phyloP scores from a whole-genome alignment of 2,888 invertebrate species.

The Latrodectus elegans region DNA sequence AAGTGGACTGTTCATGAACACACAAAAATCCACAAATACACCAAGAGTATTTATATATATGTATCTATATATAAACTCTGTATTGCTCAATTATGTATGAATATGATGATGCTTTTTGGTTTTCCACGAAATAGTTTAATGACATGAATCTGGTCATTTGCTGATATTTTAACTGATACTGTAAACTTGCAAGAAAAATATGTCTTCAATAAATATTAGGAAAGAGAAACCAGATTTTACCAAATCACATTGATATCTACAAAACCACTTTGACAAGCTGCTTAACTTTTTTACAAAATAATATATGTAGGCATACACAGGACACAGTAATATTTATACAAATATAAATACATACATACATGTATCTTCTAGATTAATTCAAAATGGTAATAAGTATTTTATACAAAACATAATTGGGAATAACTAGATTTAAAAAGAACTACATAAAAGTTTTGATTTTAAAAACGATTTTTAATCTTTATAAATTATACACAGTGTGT shows the following conservation, averaged over 20 bases:
- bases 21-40: constrained; percentile 36
- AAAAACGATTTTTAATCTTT: constrained; percentile 25
- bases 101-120: constrained; percentile 31
- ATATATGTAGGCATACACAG: constrained; percentile 41
- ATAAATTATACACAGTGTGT: constrained; percentile 18
- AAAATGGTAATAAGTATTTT: constrained; percentile 19
- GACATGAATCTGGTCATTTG: constrained; percentile 8
- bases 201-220: constrained; percentile 9
- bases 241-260: constrained; percentile 55
- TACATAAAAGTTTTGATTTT: constrained; percentile 48
- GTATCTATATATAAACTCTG: background rate
- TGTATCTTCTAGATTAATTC: constrained; percentile 30
- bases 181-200: constrained; percentile 35
- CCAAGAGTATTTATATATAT: background rate
- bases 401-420: constrained; percentile 22
- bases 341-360: constrained; percentile 5
- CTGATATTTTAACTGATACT: constrained; percentile 19
- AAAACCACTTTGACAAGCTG: constrained; percentile 38
- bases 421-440: background rate
- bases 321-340: constrained; percentile 4
- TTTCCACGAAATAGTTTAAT: constrained; percentile 18
- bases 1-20: constrained; percentile 26
- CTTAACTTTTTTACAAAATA: constrained; percentile 44
- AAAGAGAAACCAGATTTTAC: constrained; percentile 39
- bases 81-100: constrained; percentile 23